These are phyloP conservation scores for Volucella inanis DNA, from an alignment of 2,888 invertebrate species.

Conservation along the genomic window DNA sequence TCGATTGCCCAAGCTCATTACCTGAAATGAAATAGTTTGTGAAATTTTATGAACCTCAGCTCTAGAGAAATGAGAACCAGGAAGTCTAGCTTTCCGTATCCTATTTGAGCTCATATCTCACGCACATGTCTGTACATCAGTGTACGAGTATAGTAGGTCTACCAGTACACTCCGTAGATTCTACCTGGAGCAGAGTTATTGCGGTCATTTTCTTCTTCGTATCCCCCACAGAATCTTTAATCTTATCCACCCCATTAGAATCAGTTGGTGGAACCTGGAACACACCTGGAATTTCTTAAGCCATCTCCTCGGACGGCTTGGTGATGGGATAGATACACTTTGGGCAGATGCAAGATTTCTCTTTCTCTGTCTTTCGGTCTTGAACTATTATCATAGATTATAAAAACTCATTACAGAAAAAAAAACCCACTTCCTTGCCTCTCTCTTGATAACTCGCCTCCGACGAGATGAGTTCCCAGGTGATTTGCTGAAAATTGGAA, in stretches of 20 bases:
- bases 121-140: constrained; percentile 48
- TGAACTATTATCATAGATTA: constrained; percentile 70
- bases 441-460: constrained; percentile 5
- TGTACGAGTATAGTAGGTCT: constrained; percentile 5
- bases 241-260: constrained; percentile 56
- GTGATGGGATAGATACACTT: constrained; percentile 23
- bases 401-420: constrained; percentile 70
- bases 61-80: constrained; percentile 34
- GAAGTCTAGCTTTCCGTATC: constrained; percentile 39
- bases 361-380: neutral
- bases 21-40: constrained; percentile 24
- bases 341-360: neutral
- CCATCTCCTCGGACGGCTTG: constrained; percentile 12
- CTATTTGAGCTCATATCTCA: constrained; percentile 57
- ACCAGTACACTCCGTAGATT: constrained; percentile 33
- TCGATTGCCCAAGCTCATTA: constrained; percentile 44
- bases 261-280: constrained; percentile 41
- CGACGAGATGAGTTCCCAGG: neutral
- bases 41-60: neutral
- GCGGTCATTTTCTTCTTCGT: constrained; percentile 57
- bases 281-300: constrained; percentile 59
- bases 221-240: constrained; percentile 46
- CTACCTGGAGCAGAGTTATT: constrained; percentile 56
- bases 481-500: constrained; percentile 58
- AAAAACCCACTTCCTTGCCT: constrained; percentile 48